phyloP scores from a whole-genome alignment of 1,140 invertebrate genomes.

The Leptinotarsa undecemlineata region DNA sequence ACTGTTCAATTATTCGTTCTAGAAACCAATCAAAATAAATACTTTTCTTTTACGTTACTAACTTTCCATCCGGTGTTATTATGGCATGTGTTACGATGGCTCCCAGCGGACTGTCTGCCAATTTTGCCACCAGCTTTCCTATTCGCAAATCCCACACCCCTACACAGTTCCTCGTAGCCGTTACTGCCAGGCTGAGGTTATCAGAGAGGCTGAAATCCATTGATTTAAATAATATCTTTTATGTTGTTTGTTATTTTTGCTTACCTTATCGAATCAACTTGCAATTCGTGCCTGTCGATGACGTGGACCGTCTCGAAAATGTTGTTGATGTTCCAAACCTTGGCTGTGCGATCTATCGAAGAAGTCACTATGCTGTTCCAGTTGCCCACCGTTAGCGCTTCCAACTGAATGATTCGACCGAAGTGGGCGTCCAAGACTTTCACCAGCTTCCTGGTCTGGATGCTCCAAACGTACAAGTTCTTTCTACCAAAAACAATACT shows the following conservation, averaged over 20 bases:
- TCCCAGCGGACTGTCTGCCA: conserved; percentile 89
- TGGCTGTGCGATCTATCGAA: conserved; percentile 95
- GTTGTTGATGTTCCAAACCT: conserved; percentile 99
- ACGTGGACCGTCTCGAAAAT: conserved; percentile 97
- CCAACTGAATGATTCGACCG: conserved; percentile 90
- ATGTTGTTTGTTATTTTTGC: conserved; percentile 6
- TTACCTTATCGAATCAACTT: conserved; percentile 89
- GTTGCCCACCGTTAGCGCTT: conserved; percentile 80
- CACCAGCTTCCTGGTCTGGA: conserved; percentile 76
- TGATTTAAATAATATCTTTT: neutral
- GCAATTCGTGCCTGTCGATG: conserved; percentile 93
- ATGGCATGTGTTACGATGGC: conserved; percentile 93
- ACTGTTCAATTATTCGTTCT: neutral
- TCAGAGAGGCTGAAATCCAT: conserved; percentile 67
- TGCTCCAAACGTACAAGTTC: conserved; percentile 93
- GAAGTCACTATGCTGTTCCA: conserved; percentile 96
- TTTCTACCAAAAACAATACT: conserved; percentile 66
- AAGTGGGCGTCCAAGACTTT: conserved; percentile 97
- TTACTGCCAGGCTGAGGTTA: conserved; percentile 76
- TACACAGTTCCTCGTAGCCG: conserved; percentile 89
- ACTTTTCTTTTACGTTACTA: conserved; percentile 45
- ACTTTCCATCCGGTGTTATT: conserved; percentile 82
- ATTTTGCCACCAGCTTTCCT: conserved; percentile 79
- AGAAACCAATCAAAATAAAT: neutral
- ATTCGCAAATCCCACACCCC: conserved; percentile 93